Conservation (phyloP, 2,888 invertebrate genomes). For the Catocala nupta region DNA sequence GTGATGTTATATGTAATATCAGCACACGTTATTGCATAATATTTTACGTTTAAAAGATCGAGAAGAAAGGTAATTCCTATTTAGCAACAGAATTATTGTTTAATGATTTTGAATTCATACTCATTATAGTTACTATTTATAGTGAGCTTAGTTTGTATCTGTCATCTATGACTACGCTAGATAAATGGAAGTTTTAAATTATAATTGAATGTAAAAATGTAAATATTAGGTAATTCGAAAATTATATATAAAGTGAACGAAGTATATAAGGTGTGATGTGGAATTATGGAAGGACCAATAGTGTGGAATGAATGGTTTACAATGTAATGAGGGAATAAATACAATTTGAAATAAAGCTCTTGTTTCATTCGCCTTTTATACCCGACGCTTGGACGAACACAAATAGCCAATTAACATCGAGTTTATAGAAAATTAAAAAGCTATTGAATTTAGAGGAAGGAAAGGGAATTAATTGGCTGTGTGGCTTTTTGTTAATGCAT, state of each 20-base stretch:
- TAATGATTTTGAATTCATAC: too few relatives aligned
- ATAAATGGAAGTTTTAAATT: slow-evolving; percentile 38
- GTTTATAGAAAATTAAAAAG: background rate
- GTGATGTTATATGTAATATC: too few relatives aligned
- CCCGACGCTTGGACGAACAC: background rate
- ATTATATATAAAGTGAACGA: slow-evolving; percentile 47
- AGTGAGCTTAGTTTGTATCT: slow-evolving; percentile 13
- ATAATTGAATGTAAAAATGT: slow-evolving; percentile 57
- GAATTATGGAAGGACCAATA: slow-evolving; percentile 75
- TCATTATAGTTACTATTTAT: too few relatives aligned
- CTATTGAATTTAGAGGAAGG: background rate
- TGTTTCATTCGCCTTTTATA: slow-evolving; percentile 40
- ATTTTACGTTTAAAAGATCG: too few relatives aligned
- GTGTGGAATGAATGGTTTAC: slow-evolving; percentile 60
- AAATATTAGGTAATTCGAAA: slow-evolving; percentile 54
- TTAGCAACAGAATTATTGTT: too few relatives aligned
- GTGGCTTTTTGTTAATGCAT: background rate
- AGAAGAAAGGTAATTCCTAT: too few relatives aligned
- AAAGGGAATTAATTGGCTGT: background rate
- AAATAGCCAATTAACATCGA: slow-evolving; percentile 8
- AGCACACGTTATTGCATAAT: too few relatives aligned
- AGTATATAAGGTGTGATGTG: slow-evolving; percentile 45
- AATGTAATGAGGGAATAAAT: slow-evolving; percentile 57
- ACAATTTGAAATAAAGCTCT: slow-evolving; percentile 63
- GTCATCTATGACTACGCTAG: slow-evolving; percentile 30